Base-by-base conservation (phyloP, 2,888 invertebrate species). In the Epinotia bilunana region DNA sequence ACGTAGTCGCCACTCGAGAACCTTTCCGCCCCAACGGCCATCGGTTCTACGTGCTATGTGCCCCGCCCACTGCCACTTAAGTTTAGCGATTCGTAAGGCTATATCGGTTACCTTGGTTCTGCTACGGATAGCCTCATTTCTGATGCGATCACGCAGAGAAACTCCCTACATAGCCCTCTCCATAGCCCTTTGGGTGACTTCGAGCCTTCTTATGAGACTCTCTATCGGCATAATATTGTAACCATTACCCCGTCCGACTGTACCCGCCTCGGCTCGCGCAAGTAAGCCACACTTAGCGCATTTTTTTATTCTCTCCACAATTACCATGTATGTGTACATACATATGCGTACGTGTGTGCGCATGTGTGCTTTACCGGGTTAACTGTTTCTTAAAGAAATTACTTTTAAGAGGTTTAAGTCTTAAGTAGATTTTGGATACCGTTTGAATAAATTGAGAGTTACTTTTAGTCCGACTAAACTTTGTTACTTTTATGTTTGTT, bases 211-310 rank as follows among this genome's bases (percentile, higher is more conserved):
- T n/a, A n/a, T n/a, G n/a, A n/a, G n/a, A n/a, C 2, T 39, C 9
- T 9, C 2, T 28, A 28, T 28, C 2, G 23, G 39, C 7, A 61
- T n/a, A 46, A 20, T 28, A 28, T 2, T 64, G n/a, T 6, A 49
- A 33, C 77, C 77, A 80, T 7, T 28, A 5, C 76, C 67, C 70
- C 83, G 80, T 80, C 73, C 78, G 77, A 61, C 81, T 87, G 87
- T 92, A 84, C 91, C 9, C 81, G 80, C 87, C 87, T 89, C 88
- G 78, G 82, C 82, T 84, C 89, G 86, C 84, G 83, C 93, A 92
- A 91, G 93, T 93, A 93, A 93, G 90, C 90, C 93, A 93, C 93
- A 92, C 93, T 93, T 91, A 89, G 86, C 87, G 88, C 90, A 88
- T 90, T 93, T 93, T 91, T 93, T 93, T 90, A 88, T 91, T 89